phyloP scores from a whole-genome alignment of 2,797 vertebrate species.

The Bradypodion ventrale region DNA sequence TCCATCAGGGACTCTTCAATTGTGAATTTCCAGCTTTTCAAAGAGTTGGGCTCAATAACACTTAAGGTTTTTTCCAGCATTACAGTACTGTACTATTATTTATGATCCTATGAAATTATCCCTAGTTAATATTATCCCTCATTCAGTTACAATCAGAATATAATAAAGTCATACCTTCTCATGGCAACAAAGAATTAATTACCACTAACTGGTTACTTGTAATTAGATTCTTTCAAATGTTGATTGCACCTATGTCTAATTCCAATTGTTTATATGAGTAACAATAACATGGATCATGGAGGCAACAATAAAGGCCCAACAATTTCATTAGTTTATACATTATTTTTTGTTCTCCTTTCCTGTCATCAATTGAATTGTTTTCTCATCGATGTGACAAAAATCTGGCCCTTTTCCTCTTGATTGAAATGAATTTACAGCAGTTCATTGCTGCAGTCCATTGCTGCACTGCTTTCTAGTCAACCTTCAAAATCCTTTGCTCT shows the following conservation, averaged over 20 bases:
- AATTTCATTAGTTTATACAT: neutral
- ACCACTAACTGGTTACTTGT: neutral
- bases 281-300: neutral
- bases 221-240: neutral
- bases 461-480: neutral
- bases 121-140: too few species aligned
- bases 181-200: neutral
- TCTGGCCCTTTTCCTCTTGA: neutral
- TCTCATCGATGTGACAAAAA: neutral
- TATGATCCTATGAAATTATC: too few species aligned
- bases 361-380: neutral
- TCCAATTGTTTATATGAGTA: neutral
- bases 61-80: too few species aligned
- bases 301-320: neutral
- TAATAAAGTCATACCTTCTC: too few species aligned
- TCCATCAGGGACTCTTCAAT: too few species aligned
- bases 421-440: neutral
- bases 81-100: too few species aligned
- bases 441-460: slow-evolving; percentile 11
- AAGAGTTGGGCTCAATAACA: too few species aligned
- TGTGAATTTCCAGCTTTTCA: too few species aligned
- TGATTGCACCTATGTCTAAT: neutral
- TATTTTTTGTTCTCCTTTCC: neutral
- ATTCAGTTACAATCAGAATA: too few species aligned
- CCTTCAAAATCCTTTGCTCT: neutral